These are phyloP conservation scores for Matsumyia berberina DNA, from an alignment of 2,888 invertebrate genomes.

Conservation along the genomic window DNA sequence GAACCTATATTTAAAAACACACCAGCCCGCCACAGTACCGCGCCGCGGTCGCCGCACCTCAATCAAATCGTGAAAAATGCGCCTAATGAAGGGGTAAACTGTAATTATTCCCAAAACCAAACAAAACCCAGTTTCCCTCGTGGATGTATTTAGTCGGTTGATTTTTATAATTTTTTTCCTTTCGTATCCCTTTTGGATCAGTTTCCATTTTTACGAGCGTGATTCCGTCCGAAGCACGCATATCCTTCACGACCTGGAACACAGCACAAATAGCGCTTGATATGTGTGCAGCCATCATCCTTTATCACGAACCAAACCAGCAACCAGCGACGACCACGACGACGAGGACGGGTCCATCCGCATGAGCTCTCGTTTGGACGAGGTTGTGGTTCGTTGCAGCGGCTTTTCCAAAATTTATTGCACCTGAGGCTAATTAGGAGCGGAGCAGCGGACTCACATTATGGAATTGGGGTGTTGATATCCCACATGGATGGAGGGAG, in stretches of 20 bases:
- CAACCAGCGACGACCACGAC: neutral
- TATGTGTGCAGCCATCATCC: neutral
- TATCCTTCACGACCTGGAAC: slow-evolving; percentile 59
- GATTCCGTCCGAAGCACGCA: slow-evolving; percentile 49
- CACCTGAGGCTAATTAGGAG: slow-evolving; percentile 76
- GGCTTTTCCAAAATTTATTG: slow-evolving; percentile 74
- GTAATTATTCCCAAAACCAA: slow-evolving; percentile 75
- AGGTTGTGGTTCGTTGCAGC: slow-evolving; percentile 39
- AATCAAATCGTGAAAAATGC: slow-evolving; percentile 75
- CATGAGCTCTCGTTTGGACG: slow-evolving; percentile 48
- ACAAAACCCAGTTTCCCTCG: slow-evolving; percentile 73
- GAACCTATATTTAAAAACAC: slow-evolving; percentile 72
- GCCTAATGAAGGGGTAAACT: slow-evolving; percentile 76
- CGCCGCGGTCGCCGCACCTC: slow-evolving; percentile 63
- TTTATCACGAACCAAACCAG: slow-evolving; percentile 10
- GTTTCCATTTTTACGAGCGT: slow-evolving; percentile 39
- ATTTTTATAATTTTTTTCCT: slow-evolving; percentile 61
- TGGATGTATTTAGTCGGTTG: slow-evolving; percentile 67
- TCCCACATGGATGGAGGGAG: slow-evolving; percentile 20
- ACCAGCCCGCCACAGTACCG: slow-evolving; percentile 25
- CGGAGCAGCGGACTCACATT: slow-evolving; percentile 62
- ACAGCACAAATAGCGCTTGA: slow-evolving; percentile 5
- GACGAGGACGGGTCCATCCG: slow-evolving; percentile 19
- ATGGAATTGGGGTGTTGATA: slow-evolving; percentile 73
- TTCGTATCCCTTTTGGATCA: neutral